A percentile compares a stretch with the other conserved stretches of the same genome.
phyloP scores from a whole-genome alignment of 2,113 vertebrate species.

The Oophaga pumilio region DNA sequence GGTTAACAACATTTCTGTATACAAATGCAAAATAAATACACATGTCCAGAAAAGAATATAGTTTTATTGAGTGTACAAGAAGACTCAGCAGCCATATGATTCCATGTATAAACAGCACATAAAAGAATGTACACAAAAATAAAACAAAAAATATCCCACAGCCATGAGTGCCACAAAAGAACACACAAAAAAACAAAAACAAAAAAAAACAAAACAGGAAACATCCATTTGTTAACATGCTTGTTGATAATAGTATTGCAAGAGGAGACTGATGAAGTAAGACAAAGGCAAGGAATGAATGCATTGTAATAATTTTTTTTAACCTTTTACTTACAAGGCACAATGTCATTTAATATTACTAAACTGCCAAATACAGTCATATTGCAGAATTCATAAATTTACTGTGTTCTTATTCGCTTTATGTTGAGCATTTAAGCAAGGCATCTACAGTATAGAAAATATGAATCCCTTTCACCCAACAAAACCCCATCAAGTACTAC shows the following conservation, averaged over 20 bases:
- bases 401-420: not conserved
- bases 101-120: slow-evolving; percentile 64
- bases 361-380: slow-evolving; percentile 43
- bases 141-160: slow-evolving; percentile 64
- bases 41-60: slow-evolving; percentile 57
- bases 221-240: slow-evolving; percentile 60
- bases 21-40: not conserved
- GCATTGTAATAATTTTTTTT: slow-evolving; percentile 56
- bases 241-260: slow-evolving; percentile 43
- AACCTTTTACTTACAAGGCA: slow-evolving; percentile 73
- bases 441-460: slow-evolving; percentile 7
- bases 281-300: slow-evolving; percentile 59
- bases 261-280: slow-evolving; percentile 30
- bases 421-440: not conserved
- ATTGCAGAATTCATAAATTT: slow-evolving; percentile 11
- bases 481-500: not conserved
- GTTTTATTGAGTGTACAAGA: slow-evolving; percentile 39
- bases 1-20: not conserved
- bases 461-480: not conserved
- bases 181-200: slow-evolving; percentile 57
- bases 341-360: slow-evolving; percentile 63
- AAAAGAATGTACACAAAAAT: slow-evolving; percentile 63
- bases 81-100: slow-evolving; percentile 67
- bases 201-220: slow-evolving; percentile 69
- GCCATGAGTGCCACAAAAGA: slow-evolving; percentile 65